phyloP scores from a whole-genome alignment of 2,113 vertebrate genomes.

The Brachypteracias leptosomus region DNA sequence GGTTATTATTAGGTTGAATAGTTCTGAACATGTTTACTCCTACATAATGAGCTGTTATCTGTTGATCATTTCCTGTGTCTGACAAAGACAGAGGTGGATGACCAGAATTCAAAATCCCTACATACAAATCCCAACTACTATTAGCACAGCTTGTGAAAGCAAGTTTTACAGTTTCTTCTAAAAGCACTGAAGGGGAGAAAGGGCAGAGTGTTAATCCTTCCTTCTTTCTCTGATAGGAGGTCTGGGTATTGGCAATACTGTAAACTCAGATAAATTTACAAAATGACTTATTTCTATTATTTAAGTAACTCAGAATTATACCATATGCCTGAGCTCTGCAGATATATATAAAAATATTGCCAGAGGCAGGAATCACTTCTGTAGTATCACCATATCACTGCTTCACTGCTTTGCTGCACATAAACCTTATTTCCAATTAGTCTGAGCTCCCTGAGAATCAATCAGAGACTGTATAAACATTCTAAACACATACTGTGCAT shows the following conservation, averaged over 20 bases:
- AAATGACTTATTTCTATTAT: slow-evolving; percentile 59
- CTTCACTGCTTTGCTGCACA: neutral
- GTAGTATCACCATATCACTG: slow-evolving; percentile 14
- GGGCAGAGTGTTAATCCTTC: neutral
- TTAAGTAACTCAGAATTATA: slow-evolving; percentile 62
- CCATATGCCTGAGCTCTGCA: slow-evolving; percentile 46
- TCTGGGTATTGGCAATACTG: neutral
- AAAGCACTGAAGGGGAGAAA: neutral
- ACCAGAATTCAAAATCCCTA: neutral
- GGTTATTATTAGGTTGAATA: neutral
- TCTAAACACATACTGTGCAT: slow-evolving; percentile 58
- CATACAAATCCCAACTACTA: neutral
- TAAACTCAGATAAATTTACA: slow-evolving; percentile 31
- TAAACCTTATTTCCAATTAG: slow-evolving; percentile 71
- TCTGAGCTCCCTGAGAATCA: slow-evolving; percentile 41
- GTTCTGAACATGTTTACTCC: neutral
- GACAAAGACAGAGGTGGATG: neutral
- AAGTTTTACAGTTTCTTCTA: neutral
- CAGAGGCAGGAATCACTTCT: slow-evolving; percentile 13
- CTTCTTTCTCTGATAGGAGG: neutral
- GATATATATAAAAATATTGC: slow-evolving; percentile 37
- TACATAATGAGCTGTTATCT: neutral
- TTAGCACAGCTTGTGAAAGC: neutral
- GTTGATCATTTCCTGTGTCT: neutral
- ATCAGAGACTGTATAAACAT: slow-evolving; percentile 38